Conservation (phyloP, 2,797 vertebrate species). For the Rhinogobio ventralis region DNA sequence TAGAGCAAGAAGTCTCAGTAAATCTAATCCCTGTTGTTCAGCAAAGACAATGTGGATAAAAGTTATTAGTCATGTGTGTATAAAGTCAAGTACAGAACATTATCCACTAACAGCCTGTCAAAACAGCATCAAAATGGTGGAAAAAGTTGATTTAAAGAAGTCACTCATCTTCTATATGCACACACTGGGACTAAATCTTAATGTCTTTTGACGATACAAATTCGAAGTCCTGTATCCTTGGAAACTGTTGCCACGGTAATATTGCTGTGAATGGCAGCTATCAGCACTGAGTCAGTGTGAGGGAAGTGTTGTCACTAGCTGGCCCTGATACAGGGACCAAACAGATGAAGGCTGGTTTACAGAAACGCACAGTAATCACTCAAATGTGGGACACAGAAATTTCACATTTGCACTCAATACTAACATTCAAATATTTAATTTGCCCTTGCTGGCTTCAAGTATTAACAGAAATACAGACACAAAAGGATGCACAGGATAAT, state of each 20-base stretch:
- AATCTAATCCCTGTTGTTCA: slow-evolving; percentile 17
- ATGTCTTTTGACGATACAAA: slow-evolving; percentile 54
- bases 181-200: background rate
- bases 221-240: slow-evolving; percentile 76
- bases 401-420: slow-evolving; percentile 1
- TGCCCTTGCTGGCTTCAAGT: background rate
- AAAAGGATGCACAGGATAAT: background rate
- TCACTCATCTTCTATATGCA: background rate
- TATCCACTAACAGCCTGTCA: background rate
- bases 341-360: slow-evolving; percentile 53
- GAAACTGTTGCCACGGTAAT: slow-evolving; percentile 76
- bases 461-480: slow-evolving; percentile 3
- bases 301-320: slow-evolving; percentile 6
- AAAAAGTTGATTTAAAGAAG: too few relatives aligned
- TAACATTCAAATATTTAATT: slow-evolving; percentile 10
- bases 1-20: background rate
- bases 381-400: background rate
- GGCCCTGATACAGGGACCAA: slow-evolving; percentile 13
- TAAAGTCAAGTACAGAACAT: slow-evolving; percentile 3
- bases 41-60: background rate
- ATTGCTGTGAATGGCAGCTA: slow-evolving; percentile 64
- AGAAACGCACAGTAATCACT: slow-evolving; percentile 58
- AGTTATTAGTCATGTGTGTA: background rate
- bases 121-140: background rate
- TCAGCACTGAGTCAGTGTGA: slow-evolving; percentile 61